Evolutionary conservation across 2,888 invertebrate genomes (phyloP).

Genomic region (Cistogaster globosa): DNA sequence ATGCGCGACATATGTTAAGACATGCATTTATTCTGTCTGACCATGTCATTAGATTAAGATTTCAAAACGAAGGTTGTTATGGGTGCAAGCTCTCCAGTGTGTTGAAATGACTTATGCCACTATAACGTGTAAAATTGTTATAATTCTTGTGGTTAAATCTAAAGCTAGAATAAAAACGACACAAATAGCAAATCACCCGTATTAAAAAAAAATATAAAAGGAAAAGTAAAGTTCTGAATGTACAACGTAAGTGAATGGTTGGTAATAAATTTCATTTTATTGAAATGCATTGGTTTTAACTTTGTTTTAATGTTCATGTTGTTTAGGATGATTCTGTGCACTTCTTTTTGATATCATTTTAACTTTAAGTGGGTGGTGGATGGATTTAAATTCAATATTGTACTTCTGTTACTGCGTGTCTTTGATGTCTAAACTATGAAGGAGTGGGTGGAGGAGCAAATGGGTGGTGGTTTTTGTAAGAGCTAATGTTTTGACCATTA

Average conservation of each 20-base stretch:
- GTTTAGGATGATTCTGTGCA: constrained; percentile 49
- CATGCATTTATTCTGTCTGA: constrained; percentile 72
- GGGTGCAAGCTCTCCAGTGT: constrained; percentile 41
- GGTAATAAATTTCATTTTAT: constrained; percentile 75
- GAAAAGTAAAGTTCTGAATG: too few species aligned
- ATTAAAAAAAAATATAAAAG: constrained; percentile 1
- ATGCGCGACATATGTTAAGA: constrained; percentile 78
- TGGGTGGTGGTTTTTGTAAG: constrained; percentile 14
- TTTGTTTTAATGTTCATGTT: constrained; percentile 42
- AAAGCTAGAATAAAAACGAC: constrained; percentile 30
- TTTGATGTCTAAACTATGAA: constrained; percentile 36
- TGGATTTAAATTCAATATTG: constrained; percentile 28
- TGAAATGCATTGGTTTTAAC: constrained; percentile 66
- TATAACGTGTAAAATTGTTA: constrained; percentile 81
- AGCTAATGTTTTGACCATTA: constrained; percentile 72
- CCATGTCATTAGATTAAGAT: constrained; percentile 60
- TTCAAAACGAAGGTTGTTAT: constrained; percentile 59
- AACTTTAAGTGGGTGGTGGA: constrained; percentile 28
- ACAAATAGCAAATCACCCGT: constrained; percentile 31
- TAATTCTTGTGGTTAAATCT: constrained; percentile 79
- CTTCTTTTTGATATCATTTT: constrained; percentile 53
- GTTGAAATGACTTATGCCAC: constrained; percentile 79
- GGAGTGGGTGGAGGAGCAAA: constrained; percentile 4
- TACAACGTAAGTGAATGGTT: constrained; percentile 30
- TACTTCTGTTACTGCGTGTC: constrained; percentile 8